Base-by-base conservation (phyloP, 53 echinoderm and acorn worm genomes). In the Holothuria scabra region DNA sequence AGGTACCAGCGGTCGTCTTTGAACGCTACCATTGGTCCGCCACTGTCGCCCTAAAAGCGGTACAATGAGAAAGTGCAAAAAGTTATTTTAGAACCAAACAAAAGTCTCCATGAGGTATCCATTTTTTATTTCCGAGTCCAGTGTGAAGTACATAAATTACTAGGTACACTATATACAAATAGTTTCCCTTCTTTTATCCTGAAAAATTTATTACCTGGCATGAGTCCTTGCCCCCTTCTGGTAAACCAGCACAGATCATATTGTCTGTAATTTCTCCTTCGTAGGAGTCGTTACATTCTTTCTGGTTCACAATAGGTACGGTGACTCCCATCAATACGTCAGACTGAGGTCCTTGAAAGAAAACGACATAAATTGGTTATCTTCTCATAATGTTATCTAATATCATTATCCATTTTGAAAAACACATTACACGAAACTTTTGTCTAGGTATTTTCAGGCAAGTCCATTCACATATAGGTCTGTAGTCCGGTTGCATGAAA, bases 1-100 rank as follows among this genome's bases (percentile, higher is more conserved):
- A 94, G 87, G 78, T 90, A 94, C 46, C 85, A 89, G 76, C 76
- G 88, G 2, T 84, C 89, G 12, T 67, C 68, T 12, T 24, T 60
- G 0, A 29, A 60, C 2, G 91, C 78, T 4, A 97, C 94, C 90
- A 97, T 90, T 13, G 97, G 97, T 21, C 97, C 97, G 12, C 97
- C 97, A 71, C 97, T 97, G 71, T 97, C 92, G 58, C 97, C 97
- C 97, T 94, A 32, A n/a, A 65, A 68, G 59, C 24, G 76, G 28
- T 18, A 58, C 28, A 16, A 56, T 14, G 5, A 18, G 9, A 57
- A 22, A 24, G 7, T 16, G 58, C 5, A 16, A 12, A 26, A 12
- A 4, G 24, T 3, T 3, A 35, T 16, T 13, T 11, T 26, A 64
- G 2, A 64, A 64, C 65, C 3, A 64, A 21, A 13, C 65, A 31